Evolutionary conservation across 2,888 invertebrate species (phyloP).

Genomic region (Brachypterus glaber): DNA sequence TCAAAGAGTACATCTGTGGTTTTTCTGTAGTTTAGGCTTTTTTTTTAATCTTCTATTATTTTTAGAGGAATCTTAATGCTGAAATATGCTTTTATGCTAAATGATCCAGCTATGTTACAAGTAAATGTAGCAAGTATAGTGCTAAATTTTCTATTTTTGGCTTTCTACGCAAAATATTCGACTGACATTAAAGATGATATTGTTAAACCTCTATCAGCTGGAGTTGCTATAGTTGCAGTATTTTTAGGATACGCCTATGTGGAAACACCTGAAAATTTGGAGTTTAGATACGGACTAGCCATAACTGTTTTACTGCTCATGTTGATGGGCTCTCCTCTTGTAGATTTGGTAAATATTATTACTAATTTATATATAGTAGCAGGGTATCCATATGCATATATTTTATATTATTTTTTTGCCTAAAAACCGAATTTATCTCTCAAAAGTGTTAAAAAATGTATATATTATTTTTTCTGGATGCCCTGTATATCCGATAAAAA

Average conservation of each 20-base stretch:
- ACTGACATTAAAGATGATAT: conserved; percentile 43
- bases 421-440: too few species aligned
- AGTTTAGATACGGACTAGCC: conserved; percentile 61
- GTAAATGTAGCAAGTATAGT: conserved; percentile 67
- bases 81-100: conserved; percentile 63
- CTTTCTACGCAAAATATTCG: conserved; percentile 58
- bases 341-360: conserved; percentile 50
- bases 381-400: too few species aligned
- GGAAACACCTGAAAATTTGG: conserved; percentile 56
- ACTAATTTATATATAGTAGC: too few species aligned
- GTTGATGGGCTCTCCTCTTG: conserved; percentile 61
- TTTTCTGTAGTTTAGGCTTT: too few species aligned
- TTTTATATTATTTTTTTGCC: too few species aligned
- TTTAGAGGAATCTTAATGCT: conserved; percentile 65
- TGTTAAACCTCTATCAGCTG: conserved; percentile 49
- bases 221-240: conserved; percentile 47
- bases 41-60: conserved; percentile 18
- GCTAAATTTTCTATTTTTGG: conserved; percentile 57
- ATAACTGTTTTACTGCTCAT: conserved; percentile 58
- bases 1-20: too few species aligned
- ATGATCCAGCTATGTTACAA: conserved; percentile 65
- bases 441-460: too few species aligned
- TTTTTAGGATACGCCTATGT: conserved; percentile 55
- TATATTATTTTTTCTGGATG: too few species aligned
- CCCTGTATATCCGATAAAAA: too few species aligned